Conservation (phyloP, 2,888 invertebrate genomes). For the Saturnia japonica region DNA sequence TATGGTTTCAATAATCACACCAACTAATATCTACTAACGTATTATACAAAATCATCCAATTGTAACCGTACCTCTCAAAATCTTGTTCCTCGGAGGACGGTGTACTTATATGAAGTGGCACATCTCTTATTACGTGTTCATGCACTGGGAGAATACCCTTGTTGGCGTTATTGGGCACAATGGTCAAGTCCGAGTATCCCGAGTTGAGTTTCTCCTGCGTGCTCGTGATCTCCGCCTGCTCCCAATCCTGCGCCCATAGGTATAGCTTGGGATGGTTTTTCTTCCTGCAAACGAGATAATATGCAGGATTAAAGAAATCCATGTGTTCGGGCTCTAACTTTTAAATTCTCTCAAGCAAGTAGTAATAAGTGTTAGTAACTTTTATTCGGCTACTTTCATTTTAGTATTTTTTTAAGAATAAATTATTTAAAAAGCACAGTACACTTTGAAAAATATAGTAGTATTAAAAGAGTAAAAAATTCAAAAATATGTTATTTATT, state of each 20-base stretch:
- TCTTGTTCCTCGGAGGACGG: conserved; percentile 47
- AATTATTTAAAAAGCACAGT: no score
- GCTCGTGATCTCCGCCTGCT: conserved; percentile 67
- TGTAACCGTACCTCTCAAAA: conserved; percentile 32
- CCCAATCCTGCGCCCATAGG: conserved; percentile 93
- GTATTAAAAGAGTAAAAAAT: no score
- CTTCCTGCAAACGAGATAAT: conserved; percentile 68
- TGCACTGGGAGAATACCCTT: conserved; percentile 67
- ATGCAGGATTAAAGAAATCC: conserved; percentile 27
- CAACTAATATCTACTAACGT: no score
- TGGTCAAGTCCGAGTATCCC: conserved; percentile 66
- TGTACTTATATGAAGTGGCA: conserved; percentile 43
- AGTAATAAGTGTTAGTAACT: no score
- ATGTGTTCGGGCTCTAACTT: no score
- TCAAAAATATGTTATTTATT: no score
- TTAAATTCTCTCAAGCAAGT: no score
- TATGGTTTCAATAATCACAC: no score
- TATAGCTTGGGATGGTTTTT: conserved; percentile 93
- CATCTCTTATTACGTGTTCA: conserved; percentile 47
- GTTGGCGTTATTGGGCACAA: conserved; percentile 62
- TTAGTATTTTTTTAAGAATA: no score
- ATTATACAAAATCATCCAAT: not conserved
- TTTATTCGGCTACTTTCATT: no score
- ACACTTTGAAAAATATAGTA: no score
- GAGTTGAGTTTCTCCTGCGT: conserved; percentile 67